Base-by-base conservation (phyloP, 2,888 invertebrate genomes). In the Tetanocera ferruginea region DNA sequence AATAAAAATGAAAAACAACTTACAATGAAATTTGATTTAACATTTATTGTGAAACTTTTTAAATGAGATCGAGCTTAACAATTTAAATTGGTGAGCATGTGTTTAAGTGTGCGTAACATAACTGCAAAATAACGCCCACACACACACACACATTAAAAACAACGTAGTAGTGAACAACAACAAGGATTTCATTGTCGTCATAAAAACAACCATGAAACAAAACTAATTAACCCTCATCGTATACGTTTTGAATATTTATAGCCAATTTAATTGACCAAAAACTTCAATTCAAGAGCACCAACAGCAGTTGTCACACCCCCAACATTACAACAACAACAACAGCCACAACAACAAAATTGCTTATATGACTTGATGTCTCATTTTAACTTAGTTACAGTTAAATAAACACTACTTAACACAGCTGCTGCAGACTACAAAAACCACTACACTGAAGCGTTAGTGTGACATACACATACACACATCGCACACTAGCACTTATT, bases 221-320 rank as follows among this genome's bases (percentile, higher is more conserved):
- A 75, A 25, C 37, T 75, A 67, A 75, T 75, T 75, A 75, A n/a
- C 34, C 67, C 67, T 64, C 23, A 11, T 69, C 51, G 25, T 55
- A 52, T 72, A 43, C 57, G 57, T 25, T 55, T 55, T 75, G 75
- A 51, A 75, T 75, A 75, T 75, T 75, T 55, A 75, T 75, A 75
- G 75, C 17, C 43, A 75, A 66, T 75, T 75, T 67, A 55, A 52
- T 75, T 67, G 75, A 75, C 52, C 11, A 57, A 72, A 72, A 72
- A 49, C 49, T 28, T 52, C 57, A 60, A 51, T 25, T 28, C 51
- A 49, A 69, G 51, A 51, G 51, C 51, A 51, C 34, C n/a, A 64
- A 34, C 28, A 64, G 6, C 14, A 64, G 62, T n/a, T 34, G 31
- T 23, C 28, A 60, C 28, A 60, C 28, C 9, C 0, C 28, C 60